A percentile compares a stretch with the other conserved stretches of the same genome.
Conservation (phyloP, 2,797 vertebrate species). For the Coreius guichenoti region DNA sequence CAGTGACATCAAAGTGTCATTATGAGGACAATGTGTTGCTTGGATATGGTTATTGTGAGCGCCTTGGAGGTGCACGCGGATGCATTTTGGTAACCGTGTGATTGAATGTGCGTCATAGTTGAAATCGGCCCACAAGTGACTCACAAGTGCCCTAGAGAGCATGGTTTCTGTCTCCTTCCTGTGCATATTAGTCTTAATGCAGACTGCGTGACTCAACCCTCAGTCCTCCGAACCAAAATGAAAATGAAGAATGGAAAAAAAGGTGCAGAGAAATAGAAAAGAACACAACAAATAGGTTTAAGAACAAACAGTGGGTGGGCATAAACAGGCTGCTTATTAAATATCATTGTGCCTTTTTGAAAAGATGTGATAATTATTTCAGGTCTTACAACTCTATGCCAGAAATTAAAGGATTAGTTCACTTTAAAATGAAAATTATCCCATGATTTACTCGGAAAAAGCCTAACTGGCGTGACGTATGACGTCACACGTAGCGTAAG, state of each 20-base stretch:
- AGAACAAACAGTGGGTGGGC: not conserved
- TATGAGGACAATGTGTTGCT: slow-evolving; percentile 26
- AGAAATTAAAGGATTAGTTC: not conserved
- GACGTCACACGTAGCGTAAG: no score
- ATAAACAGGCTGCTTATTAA: not conserved
- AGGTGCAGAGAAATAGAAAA: not conserved
- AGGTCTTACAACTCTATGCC: not conserved
- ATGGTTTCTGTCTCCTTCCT: not conserved
- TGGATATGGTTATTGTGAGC: slow-evolving; percentile 17
- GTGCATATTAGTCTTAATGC: not conserved
- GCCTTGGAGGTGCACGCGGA: not conserved
- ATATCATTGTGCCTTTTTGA: not conserved
- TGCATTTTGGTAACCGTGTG: slow-evolving; percentile 1
- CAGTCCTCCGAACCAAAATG: not conserved
- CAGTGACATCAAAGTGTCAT: slow-evolving; percentile 27
- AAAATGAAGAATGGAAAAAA: not conserved
- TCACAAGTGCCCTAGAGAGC: slow-evolving; percentile 12
- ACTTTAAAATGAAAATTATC: no score
- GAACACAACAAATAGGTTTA: not conserved
- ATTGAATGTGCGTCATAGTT: slow-evolving; percentile 19
- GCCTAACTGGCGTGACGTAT: no score
- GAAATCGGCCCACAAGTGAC: slow-evolving; percentile 3
- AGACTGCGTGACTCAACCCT: not conserved
- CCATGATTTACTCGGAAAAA: no score
- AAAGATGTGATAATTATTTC: not conserved